Base-by-base conservation (phyloP, 53 echinoderm and acorn worm genomes). In the Apostichopus leukothele region DNA sequence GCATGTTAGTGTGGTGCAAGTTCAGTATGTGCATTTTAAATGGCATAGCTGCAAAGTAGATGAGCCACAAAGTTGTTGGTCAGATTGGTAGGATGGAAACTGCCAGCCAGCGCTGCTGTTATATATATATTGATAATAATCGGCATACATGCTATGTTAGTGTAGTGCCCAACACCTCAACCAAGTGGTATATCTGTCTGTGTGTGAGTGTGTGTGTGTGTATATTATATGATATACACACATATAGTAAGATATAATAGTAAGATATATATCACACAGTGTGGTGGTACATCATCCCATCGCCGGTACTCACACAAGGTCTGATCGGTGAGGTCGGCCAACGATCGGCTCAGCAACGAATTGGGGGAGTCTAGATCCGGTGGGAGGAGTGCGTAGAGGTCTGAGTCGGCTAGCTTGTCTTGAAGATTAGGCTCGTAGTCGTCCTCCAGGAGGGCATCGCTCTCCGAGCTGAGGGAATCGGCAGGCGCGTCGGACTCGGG, bases 281-380 rank as follows among this genome's bases (percentile, higher is more conserved):
- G 68, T 39, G 75, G 20, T 39, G 3, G 75, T 75, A 10, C 19
- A 75, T 3, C 75, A 16, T 63, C 63, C 63, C 14, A 63, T 63
- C 63, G 39, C 39, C 39, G 1, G 10, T 89, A 97, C 97, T 97
- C 90, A 97, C 97, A 97, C 76, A 97, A 93, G 74, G 93, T 95
- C 81, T 94, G 89, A 61, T 99, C 99, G 4, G 96, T 95, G 60
- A 99, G 68, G 81, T 99, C 99, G 8, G 96, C 95, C 50, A 99
- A 78, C 16, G 99, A 99, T 9, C 97, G 86, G 88, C 95, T 97
- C 71, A 91, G 92, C 50, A 93, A 89, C 0, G 99, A 99, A 91
- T 95, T 94, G 0, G 94, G 96, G 6, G 99, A 93, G 87, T 99
- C 94, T 75, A 99, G 92, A 80, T 99, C 95, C 9, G 94, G 99